phyloP scores from a whole-genome alignment of 2,113 vertebrate species.

The Monarcha castaneiventris region DNA sequence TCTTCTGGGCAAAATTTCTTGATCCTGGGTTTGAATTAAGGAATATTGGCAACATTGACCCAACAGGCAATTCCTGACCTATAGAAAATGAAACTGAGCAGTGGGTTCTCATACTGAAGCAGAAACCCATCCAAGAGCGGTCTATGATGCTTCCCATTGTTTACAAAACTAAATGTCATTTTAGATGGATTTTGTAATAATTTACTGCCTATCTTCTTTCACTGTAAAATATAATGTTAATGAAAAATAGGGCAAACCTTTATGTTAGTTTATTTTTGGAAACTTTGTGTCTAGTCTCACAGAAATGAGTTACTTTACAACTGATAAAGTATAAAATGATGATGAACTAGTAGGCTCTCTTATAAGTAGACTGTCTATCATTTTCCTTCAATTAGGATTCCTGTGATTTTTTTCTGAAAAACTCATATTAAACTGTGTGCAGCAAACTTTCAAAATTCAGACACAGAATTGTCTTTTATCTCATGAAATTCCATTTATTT shows the following conservation, averaged over 20 bases:
- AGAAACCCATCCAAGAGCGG: neutral
- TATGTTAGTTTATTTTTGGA: neutral
- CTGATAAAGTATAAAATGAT: neutral
- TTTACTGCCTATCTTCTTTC: neutral
- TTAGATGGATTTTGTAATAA: neutral
- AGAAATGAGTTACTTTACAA: neutral
- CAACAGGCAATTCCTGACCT: neutral
- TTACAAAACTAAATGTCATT: neutral
- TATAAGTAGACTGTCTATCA: neutral
- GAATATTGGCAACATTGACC: neutral
- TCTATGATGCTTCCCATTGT: neutral
- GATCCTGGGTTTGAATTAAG: neutral
- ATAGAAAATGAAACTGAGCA: neutral
- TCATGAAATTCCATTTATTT: neutral
- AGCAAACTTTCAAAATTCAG: neutral
- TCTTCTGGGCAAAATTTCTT: neutral
- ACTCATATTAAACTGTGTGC: neutral
- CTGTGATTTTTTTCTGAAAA: neutral
- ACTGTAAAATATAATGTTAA: neutral
- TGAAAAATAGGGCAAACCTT: neutral
- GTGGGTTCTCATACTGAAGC: rapidly evolving
- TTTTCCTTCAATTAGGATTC: neutral
- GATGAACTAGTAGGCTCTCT: neutral
- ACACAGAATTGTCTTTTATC: neutral
- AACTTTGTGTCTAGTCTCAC: neutral